Evolutionary conservation across 2,797 vertebrate genomes (phyloP).

Genomic region (Gobio occitaniae): DNA sequence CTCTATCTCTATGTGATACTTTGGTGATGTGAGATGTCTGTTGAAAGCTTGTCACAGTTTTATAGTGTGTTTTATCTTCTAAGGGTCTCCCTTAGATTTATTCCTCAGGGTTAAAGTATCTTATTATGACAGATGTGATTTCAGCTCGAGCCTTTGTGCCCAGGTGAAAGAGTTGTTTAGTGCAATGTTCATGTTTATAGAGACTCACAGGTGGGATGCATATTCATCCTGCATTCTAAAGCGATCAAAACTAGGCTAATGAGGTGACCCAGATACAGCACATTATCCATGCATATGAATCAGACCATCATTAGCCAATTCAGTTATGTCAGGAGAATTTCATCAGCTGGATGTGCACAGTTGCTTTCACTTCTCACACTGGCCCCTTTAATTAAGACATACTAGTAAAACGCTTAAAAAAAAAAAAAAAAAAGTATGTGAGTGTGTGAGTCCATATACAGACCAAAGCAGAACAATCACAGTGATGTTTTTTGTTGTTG

Average conservation of each 20-base stretch:
- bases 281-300: constrained; percentile 57
- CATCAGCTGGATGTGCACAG: constrained; percentile 58
- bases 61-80: constrained; percentile 3
- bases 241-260: constrained; percentile 56
- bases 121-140: constrained; percentile 33
- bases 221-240: constrained; percentile 46
- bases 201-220: constrained; percentile 50
- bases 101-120: constrained; percentile 3
- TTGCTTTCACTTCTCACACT: constrained; percentile 46
- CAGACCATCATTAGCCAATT: constrained; percentile 57
- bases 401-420: constrained; percentile 37
- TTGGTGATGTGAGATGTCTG: background rate
- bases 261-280: constrained; percentile 59
- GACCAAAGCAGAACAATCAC: background rate
- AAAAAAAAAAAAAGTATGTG: background rate
- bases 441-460: background rate
- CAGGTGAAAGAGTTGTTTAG: constrained; percentile 41
- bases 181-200: constrained; percentile 28
- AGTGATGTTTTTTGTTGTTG: background rate
- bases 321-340: constrained; percentile 62
- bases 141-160: constrained; percentile 4
- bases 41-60: constrained; percentile 14
- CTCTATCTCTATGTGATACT: background rate
- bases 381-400: constrained; percentile 56
- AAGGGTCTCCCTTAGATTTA: constrained; percentile 23